Base-by-base conservation (phyloP, 1,140 invertebrate species). In the Diorhabda carinulata region DNA sequence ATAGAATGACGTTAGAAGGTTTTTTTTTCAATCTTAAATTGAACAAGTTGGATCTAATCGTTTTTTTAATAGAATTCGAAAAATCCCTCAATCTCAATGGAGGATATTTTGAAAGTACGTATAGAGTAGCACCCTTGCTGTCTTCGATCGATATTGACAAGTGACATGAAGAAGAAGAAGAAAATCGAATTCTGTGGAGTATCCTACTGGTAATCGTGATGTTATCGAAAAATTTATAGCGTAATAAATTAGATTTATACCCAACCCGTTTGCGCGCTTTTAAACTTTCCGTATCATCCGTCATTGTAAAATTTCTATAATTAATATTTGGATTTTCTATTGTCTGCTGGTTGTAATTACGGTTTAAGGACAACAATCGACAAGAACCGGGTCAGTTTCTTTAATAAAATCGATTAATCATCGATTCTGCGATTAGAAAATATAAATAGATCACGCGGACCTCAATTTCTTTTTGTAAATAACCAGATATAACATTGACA, bases 1-100 rank as follows among this genome's bases (percentile, higher is more conserved):
- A 52, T 52, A 10, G 58, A 60, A 60, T 60, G 58, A 60, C 10
- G 58, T 60, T 10, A 60, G 58, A 60, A 60, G 25, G 5, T 10
- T 60, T 25, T 25, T 25, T 25, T 25, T 25, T 25, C 25, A 25
- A 25, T 25, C 25, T 25, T 25, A 25, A 25, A 25, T 25, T 25
- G 25, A 25, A 25, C 25, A 1, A 25, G 25, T 25, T 25, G 25
- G 25, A 25, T 25, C 25, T 25, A 25, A 25, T 25, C 25, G 25
- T 25, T 1, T 25, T 25, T 25, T 25, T 25, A 25, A 25, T 25
- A 25, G 25, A 25, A 25, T 25, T 25, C 25, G 25, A 25, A 25
- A 25, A 25, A 25, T 25, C 25, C 25, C 25, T 25, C 25, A 25
- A 25, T 25, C 25, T 25, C 25, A 25, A 25, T 25, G 25, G 25